Evolutionary conservation across 2,113 vertebrate genomes (phyloP), one percentile per base, ranked within the genome.

Genomic region (Empidonax alnorum): DNA sequence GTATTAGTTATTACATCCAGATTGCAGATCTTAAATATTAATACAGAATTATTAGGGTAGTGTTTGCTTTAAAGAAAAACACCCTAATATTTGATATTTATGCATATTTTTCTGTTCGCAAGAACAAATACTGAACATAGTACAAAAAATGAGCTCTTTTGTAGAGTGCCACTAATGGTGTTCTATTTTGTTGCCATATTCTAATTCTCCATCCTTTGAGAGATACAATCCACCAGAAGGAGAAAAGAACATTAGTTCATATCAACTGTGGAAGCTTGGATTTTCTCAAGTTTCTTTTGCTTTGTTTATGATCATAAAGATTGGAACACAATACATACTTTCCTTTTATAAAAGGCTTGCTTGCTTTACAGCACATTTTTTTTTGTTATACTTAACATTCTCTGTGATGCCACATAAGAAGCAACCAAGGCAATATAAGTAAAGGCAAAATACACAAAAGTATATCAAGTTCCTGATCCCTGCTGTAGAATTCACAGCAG

Each of bases 361-460:
- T 27, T 55, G 44, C 52, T 62, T 85, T 78, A 72, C 12, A 68
- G 14, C 52, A 73, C 27, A 30, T 76, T 84, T 73, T 56, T 56
- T 68, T 74, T 81, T 23, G 6, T 18, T 42, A 39, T 37, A 67
- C 9, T 41, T 35, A 75, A 61, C 61, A 37, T 76, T 62, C 27
- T 76, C 85, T 71, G 25, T 62, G 75, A 44, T 68, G 49, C 58
- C 46, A 82, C 44, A 25, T 42, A 84, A 74, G 20, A 55, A 92
- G 41, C 33, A 93, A 84, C 7, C 33, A 76, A 89, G 62, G 55
- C 9, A 66, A 61, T 77, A 56, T 44, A 56, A 81, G 35, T 50
- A 73, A 95, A 78, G 41, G 23, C 14, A 72, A 87, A 95, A 75
- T 28, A 89, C 42, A 81, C 44, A 72, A 47, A 94, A 91, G 52